A percentile compares a stretch with the other conserved stretches of the same genome.
Conservation (phyloP, 2,888 invertebrate species). For the Epinotia bilunana region DNA sequence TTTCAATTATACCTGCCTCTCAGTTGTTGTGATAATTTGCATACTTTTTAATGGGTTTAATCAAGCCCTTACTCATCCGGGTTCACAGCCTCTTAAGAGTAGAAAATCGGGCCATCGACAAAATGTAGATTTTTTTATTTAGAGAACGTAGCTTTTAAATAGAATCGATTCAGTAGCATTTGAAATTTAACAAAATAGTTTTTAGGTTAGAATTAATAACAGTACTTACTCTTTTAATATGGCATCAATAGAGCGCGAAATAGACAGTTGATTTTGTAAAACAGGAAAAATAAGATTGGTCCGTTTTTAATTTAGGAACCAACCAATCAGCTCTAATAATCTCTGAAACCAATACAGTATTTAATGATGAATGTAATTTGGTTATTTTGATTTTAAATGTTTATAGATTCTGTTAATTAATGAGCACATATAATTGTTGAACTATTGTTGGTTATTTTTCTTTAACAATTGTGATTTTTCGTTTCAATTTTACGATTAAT, state of each 20-base stretch:
- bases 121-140: conserved; percentile 30
- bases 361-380: conserved; percentile 16
- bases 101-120: conserved; percentile 32
- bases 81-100: background rate
- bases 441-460: background rate
- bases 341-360: conserved; percentile 36
- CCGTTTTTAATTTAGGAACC: background rate
- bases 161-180: conserved; percentile 39
- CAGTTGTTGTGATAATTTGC: too few species aligned
- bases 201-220: conserved; percentile 40
- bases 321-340: conserved; percentile 4
- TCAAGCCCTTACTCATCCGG: background rate
- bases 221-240: conserved; percentile 50
- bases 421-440: conserved; percentile 3
- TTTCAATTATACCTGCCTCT: too few species aligned
- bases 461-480: background rate
- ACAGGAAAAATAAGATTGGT: background rate
- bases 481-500: background rate
- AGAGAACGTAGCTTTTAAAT: conserved; percentile 34
- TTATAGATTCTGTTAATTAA: conserved; percentile 6
- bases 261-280: conserved; percentile 21
- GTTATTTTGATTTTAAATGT: conserved; percentile 1
- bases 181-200: conserved; percentile 41
- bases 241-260: conserved; percentile 50
- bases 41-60: too few species aligned